Evolutionary conservation across 2,888 invertebrate genomes (phyloP), one percentile per base, ranked within the genome.

Genomic region (Sinelater perroti): DNA sequence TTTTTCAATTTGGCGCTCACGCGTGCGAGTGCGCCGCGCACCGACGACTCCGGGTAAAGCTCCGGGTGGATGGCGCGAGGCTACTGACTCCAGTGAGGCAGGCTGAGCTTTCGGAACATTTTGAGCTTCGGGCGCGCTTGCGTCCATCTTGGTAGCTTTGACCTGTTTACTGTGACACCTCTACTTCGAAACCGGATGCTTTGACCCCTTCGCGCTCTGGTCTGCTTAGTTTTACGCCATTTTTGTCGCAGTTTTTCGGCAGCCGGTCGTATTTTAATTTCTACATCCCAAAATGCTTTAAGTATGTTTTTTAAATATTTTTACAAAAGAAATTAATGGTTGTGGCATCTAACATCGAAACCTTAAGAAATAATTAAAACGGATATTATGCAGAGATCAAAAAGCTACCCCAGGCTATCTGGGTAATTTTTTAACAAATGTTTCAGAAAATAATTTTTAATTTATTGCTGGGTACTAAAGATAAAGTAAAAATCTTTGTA

Each of bases 161-260:
- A 73, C 71, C 72, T 71, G 72, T 72, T 67, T 68, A 68, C 65
- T 67, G 70, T 72, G 72, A 72, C 74, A 74, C 73, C 73, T 73
- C 67, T 67, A 65, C 69, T 70, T 63, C 66, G 64, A 60, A 61
- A 62, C 63, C 62, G 65, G 67, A 64, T 66, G 69, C 64, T 64
- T 64, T 65, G 67, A 66, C 66, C 66, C 61, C 58, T 52, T 58
- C 55, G 42, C 54, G 55, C 51, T 56, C 53, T 57, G 56, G 44
- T 62, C 56, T 60, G 56, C 60, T 61, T 56, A 55, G 42, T 50
- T 55, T 60, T 55, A 24, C 50, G 44, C 54, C 52, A 58, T 47
- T 56, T 56, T 53, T 60, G 53, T 52, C 33, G 26, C 54, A 46
- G 54, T 45, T 50, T 21, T 54, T 53, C 38, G 35, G 17, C 18